These are phyloP conservation scores for Epistrophe grossulariae DNA, from an alignment of 2,888 invertebrate species.

Conservation along the genomic window DNA sequence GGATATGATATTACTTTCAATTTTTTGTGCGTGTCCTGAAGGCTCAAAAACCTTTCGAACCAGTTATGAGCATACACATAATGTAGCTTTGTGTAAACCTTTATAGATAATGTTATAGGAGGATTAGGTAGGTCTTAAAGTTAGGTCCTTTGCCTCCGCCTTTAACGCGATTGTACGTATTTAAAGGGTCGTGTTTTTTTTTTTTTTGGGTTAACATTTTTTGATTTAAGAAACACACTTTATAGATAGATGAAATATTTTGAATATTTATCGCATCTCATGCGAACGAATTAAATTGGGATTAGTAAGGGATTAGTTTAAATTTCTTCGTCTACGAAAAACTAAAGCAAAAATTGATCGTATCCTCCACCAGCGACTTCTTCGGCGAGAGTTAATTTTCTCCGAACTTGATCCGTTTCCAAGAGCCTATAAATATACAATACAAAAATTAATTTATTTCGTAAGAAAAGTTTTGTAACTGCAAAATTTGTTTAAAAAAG, in stretches of 20 bases:
- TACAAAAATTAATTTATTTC: neutral
- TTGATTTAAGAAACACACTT: slow-evolving; percentile 31
- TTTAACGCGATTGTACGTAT: slow-evolving; percentile 37
- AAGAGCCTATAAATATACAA: slow-evolving; percentile 82
- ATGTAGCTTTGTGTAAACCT: slow-evolving; percentile 10
- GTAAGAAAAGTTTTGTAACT: neutral
- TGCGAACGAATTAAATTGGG: slow-evolving; percentile 33
- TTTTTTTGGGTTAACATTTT: neutral
- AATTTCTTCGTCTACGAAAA: slow-evolving; percentile 85
- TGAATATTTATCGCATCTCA: slow-evolving; percentile 42
- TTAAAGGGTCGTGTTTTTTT: slow-evolving; percentile 6
- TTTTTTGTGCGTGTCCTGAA: slow-evolving; percentile 39
- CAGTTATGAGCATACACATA: slow-evolving; percentile 21
- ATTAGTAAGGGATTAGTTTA: slow-evolving; percentile 80
- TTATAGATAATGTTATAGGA: slow-evolving; percentile 33
- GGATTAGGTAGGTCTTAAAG: slow-evolving; percentile 37
- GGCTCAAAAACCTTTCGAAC: slow-evolving; percentile 45
- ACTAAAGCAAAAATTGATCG: slow-evolving; percentile 93
- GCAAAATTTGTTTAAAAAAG: no score
- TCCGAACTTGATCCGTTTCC: slow-evolving; percentile 85
- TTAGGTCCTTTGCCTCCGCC: slow-evolving; percentile 19
- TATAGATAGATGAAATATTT: slow-evolving; percentile 32
- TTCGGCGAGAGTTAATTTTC: slow-evolving; percentile 85
- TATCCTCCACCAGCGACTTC: slow-evolving; percentile 92
- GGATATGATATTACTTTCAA: slow-evolving; percentile 66